Evolutionary conservation across 2,888 invertebrate genomes (phyloP).

Genomic region (Desoria tigrina): DNA sequence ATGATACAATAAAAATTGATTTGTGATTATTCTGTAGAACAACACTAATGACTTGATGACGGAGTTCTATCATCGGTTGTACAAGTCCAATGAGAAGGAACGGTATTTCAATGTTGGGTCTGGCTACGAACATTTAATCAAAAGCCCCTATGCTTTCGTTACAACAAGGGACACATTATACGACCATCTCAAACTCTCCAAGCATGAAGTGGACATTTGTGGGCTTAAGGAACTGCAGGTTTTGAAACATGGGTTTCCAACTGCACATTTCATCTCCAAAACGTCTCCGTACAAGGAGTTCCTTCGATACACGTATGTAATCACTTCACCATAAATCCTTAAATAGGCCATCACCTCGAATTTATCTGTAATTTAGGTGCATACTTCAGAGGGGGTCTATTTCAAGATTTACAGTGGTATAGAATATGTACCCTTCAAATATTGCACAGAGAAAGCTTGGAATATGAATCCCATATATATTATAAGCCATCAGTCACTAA

Average conservation of each 20-base stretch:
- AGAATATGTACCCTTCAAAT: no score
- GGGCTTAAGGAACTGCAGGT: conserved; percentile 40
- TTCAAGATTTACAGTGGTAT: not conserved
- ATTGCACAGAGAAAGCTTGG: no score
- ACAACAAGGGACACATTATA: conserved; percentile 40
- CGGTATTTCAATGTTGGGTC: conserved; percentile 29
- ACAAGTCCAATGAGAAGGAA: conserved; percentile 16
- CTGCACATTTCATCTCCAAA: conserved; percentile 38
- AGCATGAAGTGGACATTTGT: conserved; percentile 42
- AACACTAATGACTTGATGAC: conserved; percentile 29
- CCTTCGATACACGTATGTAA: conserved; percentile 37
- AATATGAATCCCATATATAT: no score
- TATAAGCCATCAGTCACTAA: no score
- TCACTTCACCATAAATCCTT: no score
- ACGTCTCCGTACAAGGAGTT: conserved; percentile 43
- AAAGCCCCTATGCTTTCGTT: conserved; percentile 42
- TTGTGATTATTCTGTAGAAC: conserved; percentile 17
- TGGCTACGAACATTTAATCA: conserved; percentile 27
- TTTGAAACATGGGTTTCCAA: conserved; percentile 40
- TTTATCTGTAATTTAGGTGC: conserved; percentile 9
- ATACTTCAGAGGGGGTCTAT: not conserved
- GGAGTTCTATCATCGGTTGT: conserved; percentile 24
- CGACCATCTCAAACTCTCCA: conserved; percentile 29
- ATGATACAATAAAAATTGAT: conserved; percentile 1
- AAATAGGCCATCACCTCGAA: no score